Evolutionary conservation across 2,888 invertebrate species (phyloP).

Genomic region (Rhamnusium bicolor): DNA sequence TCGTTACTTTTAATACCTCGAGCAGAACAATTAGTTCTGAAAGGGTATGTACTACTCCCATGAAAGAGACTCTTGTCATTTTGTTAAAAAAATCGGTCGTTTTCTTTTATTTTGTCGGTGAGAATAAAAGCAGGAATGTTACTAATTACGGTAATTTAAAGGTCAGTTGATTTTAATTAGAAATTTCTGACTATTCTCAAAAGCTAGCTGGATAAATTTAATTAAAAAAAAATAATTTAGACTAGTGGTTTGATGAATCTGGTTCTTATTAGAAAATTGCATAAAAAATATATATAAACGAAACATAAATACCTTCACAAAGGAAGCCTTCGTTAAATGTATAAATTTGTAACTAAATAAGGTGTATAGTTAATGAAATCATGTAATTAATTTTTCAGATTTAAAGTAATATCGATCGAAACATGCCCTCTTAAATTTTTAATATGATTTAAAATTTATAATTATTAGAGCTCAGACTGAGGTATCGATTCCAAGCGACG

Average conservation of each 20-base stretch:
- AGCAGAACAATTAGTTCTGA: constrained; percentile 20
- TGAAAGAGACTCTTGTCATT: constrained; percentile 11
- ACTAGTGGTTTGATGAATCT: not conserved
- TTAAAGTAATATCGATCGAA: too few relatives aligned
- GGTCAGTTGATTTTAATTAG: constrained; percentile 24
- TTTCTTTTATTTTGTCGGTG: constrained; percentile 11
- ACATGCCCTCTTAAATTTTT: too few relatives aligned
- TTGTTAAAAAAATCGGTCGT: constrained; percentile 7
- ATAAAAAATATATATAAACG: not conserved
- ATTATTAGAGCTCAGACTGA: too few relatives aligned
- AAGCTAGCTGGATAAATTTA: constrained; percentile 1
- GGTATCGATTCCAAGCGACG: too few relatives aligned
- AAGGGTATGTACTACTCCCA: not conserved
- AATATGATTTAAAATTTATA: too few relatives aligned
- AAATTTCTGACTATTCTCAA: constrained; percentile 3
- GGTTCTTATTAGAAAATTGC: not conserved
- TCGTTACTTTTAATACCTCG: constrained; percentile 23
- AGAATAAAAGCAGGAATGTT: constrained; percentile 20
- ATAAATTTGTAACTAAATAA: too few relatives aligned
- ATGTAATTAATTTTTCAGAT: too few relatives aligned
- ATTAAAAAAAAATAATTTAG: not conserved
- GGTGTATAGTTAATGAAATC: too few relatives aligned
- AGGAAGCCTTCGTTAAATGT: not conserved
- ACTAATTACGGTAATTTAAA: constrained; percentile 29
- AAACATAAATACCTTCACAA: not conserved